These are phyloP conservation scores for Pica pica DNA, from an alignment of 2,113 vertebrate genomes.

Conservation along the genomic window DNA sequence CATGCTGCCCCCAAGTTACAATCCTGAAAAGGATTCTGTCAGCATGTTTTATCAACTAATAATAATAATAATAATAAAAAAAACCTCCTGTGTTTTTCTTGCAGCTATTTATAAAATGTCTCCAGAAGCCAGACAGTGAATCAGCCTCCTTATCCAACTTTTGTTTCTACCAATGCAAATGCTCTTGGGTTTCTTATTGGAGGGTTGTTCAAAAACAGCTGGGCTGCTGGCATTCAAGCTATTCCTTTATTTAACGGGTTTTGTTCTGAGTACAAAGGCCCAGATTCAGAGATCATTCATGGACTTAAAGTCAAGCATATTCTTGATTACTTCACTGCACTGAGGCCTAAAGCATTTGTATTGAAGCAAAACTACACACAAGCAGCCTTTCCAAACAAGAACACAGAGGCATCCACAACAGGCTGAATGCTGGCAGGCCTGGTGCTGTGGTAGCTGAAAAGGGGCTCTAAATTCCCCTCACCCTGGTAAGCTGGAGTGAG, in stretches of 20 bases:
- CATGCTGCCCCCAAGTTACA: slow-evolving; percentile 39
- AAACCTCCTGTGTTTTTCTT: slow-evolving; percentile 27
- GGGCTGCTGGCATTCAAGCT: slow-evolving; percentile 54
- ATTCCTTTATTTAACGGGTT: slow-evolving; percentile 35
- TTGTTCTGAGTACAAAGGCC: slow-evolving; percentile 27
- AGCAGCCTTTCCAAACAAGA: neutral
- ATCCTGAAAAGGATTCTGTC: slow-evolving; percentile 50
- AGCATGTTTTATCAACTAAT: slow-evolving; percentile 57
- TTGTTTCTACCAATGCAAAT: slow-evolving; percentile 53
- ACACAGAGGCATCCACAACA: rapidly evolving
- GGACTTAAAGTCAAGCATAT: slow-evolving; percentile 17
- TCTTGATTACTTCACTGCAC: neutral
- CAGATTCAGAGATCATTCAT: slow-evolving; percentile 32
- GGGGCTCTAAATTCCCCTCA: neutral
- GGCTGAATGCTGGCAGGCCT: neutral
- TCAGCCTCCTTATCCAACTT: slow-evolving; percentile 64
- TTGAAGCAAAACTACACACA: neutral
- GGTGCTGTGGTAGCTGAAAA: neutral
- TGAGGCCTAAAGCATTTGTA: slow-evolving; percentile 1
- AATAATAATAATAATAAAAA: slow-evolving; percentile 49
- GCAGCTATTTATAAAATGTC: slow-evolving; percentile 68
- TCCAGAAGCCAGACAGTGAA: slow-evolving; percentile 60
- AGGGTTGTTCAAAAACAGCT: slow-evolving; percentile 47
- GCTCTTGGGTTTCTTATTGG: slow-evolving; percentile 16
- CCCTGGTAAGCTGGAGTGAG: neutral